Conservation (phyloP, 2,888 invertebrate species). For the Gari tellinella region DNA sequence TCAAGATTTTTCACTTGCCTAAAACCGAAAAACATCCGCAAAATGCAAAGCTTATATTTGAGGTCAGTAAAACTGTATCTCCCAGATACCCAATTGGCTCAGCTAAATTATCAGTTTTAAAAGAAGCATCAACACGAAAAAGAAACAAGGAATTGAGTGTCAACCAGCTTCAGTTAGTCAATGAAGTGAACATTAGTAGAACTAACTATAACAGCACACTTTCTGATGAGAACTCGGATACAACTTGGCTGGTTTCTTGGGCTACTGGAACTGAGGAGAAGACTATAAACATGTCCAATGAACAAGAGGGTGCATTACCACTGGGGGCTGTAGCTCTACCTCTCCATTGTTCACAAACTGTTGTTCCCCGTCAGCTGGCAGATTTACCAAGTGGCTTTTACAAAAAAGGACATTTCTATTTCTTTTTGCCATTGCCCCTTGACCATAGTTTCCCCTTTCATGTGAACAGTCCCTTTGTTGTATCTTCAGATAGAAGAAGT, state of each 20-base stretch:
- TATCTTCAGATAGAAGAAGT: slow-evolving; percentile 73
- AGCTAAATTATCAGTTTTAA: not conserved
- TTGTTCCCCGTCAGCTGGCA: slow-evolving; percentile 2
- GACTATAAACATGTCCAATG: slow-evolving; percentile 11
- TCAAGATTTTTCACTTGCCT: slow-evolving; percentile 73
- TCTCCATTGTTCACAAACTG: not conserved
- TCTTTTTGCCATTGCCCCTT: slow-evolving; percentile 75
- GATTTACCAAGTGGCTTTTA: slow-evolving; percentile 61
- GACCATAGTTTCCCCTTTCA: slow-evolving; percentile 74
- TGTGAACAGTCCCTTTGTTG: slow-evolving; percentile 79
- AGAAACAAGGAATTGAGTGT: not conserved
- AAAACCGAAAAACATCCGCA: slow-evolving; percentile 1
- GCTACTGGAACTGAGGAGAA: slow-evolving; percentile 39
- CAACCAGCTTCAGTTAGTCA: slow-evolving; percentile 10
- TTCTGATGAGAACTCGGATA: not conserved
- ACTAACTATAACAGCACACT: not conserved
- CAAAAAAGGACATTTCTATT: slow-evolving; percentile 64
- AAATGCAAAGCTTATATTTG: slow-evolving; percentile 1
- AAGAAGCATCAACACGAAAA: slow-evolving; percentile 7
- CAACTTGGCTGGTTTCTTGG: slow-evolving; percentile 57
- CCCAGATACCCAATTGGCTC: too few relatives aligned
- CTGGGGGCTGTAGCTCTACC: slow-evolving; percentile 53
- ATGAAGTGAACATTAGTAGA: slow-evolving; percentile 11
- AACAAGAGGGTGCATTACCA: slow-evolving; percentile 50
- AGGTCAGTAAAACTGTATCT: not conserved